Conservation (phyloP, 2,113 vertebrate genomes). For the Melanocharis versteri region DNA sequence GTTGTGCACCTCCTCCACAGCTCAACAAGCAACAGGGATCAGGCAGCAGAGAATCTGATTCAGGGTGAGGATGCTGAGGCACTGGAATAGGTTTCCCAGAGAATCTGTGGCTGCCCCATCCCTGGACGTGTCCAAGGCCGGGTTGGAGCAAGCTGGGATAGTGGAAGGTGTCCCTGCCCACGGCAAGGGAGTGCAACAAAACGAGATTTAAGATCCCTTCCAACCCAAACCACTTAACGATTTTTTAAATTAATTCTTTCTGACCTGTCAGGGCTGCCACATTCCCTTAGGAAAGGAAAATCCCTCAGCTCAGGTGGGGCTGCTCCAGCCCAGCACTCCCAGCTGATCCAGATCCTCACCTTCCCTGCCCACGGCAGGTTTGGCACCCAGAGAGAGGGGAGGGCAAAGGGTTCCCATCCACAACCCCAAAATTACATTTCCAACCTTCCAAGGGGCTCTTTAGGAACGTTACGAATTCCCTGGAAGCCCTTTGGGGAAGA, state of each 20-base stretch:
- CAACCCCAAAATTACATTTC: neutral
- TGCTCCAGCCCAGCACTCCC: neutral
- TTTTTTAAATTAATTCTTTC: neutral
- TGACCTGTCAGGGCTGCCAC: neutral
- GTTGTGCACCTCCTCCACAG: neutral
- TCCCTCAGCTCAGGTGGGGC: neutral
- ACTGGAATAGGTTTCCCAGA: neutral
- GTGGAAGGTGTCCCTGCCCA: neutral
- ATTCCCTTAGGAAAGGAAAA: neutral
- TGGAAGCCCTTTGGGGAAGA: constrained; percentile 27
- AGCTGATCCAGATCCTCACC: neutral
- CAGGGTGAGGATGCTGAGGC: neutral
- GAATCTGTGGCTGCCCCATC: neutral
- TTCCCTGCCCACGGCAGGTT: rapidly evolving
- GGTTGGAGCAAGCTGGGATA: neutral
- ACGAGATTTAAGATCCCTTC: neutral
- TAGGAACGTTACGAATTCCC: neutral
- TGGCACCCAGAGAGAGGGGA: neutral
- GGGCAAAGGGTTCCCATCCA: neutral
- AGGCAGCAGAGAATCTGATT: neutral
- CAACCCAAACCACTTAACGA: neutral
- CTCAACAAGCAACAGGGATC: neutral
- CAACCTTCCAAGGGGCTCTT: neutral
- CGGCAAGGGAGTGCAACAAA: neutral
- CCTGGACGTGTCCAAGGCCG: neutral